Conservation (phyloP, 2,888 invertebrate genomes). For the Phasia obesa region DNA sequence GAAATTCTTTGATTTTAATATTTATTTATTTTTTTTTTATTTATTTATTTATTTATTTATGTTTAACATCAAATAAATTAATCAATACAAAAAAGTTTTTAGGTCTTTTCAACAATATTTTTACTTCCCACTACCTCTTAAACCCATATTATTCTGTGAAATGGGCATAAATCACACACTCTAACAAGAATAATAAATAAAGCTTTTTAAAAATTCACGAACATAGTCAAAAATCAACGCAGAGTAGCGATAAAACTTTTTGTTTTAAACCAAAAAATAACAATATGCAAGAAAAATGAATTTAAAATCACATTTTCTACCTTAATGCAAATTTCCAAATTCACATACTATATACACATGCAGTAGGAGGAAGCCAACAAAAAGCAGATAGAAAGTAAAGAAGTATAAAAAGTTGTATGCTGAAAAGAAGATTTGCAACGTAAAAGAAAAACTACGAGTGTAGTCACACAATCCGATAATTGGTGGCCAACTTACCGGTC, state of each 20-base stretch:
- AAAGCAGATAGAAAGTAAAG: not conserved
- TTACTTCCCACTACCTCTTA: not conserved
- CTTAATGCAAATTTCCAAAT: slow-evolving; percentile 43
- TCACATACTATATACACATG: not conserved
- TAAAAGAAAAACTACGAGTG: too few species aligned
- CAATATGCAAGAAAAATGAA: slow-evolving; percentile 44
- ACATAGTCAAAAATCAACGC: not conserved
- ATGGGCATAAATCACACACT: not conserved
- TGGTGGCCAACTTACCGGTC: too few species aligned
- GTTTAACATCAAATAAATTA: too few species aligned
- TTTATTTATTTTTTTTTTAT: too few species aligned
- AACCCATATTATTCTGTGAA: too few species aligned
- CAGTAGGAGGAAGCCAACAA: not conserved
- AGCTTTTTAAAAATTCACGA: slow-evolving; percentile 8
- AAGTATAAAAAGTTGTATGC: not conserved
- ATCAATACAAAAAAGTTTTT: too few species aligned
- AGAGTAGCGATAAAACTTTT: slow-evolving; percentile 14
- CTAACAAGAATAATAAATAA: slow-evolving; percentile 23
- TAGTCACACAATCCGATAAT: too few species aligned
- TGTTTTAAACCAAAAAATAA: too few species aligned
- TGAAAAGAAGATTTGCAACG: too few species aligned
- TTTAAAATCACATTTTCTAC: slow-evolving; percentile 46
- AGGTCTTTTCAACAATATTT: too few species aligned
- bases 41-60: too few species aligned
- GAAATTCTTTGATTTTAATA: too few species aligned